These are phyloP conservation scores for Bedellia somnulentella DNA, from an alignment of 2,888 invertebrate genomes.

Conservation along the genomic window DNA sequence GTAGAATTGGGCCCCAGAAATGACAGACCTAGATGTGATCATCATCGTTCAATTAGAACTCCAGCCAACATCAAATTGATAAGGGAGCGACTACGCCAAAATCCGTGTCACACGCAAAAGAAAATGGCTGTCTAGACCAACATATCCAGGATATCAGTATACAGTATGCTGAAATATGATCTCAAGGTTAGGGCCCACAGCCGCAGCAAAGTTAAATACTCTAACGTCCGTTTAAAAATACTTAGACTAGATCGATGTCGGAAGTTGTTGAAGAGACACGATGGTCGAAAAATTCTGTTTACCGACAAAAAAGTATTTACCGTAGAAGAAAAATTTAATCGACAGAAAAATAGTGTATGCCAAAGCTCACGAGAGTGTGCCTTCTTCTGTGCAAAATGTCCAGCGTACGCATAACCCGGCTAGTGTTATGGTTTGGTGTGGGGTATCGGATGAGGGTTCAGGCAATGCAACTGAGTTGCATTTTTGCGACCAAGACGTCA, in stretches of 20 bases:
- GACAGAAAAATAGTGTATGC: no score
- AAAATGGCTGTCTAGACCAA: background rate
- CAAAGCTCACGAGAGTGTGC: background rate
- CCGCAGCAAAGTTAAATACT: background rate
- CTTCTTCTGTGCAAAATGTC: constrained; percentile 1
- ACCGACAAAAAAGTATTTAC: background rate
- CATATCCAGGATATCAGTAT: background rate
- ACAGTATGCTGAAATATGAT: constrained; percentile 1
- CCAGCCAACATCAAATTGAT: background rate
- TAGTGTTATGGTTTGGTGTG: constrained; percentile 2
- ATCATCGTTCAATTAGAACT: background rate
- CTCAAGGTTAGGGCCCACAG: background rate
- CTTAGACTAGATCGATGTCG: background rate
- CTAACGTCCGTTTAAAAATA: background rate
- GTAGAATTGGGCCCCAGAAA: no score
- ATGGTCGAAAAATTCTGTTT: background rate
- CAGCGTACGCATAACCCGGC: constrained; percentile 1
- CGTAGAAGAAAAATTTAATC: no score
- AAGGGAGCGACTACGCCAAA: background rate
- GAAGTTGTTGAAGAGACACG: background rate
- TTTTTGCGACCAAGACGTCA: constrained; percentile 3
- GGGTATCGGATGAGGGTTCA: constrained; percentile 3
- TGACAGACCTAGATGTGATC: background rate
- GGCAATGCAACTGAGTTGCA: constrained; percentile 1
- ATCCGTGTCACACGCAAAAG: no score